Evolutionary conservation across 2,113 vertebrate genomes (phyloP).

Genomic region (Aplodontia rufa): DNA sequence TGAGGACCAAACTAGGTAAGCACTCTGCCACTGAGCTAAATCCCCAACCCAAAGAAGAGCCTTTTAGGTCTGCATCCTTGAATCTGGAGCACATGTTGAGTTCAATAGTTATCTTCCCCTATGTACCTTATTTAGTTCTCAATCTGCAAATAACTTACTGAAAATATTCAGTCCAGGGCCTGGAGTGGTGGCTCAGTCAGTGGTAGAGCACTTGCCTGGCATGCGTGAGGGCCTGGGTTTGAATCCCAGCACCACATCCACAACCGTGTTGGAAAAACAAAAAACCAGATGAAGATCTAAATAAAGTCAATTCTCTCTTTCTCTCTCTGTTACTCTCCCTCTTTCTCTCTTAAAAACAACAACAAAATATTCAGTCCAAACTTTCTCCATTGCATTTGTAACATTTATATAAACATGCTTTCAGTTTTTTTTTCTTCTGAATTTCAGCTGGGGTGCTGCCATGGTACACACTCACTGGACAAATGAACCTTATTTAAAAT

Average conservation of each 20-base stretch:
- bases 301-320: no score
- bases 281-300: no score
- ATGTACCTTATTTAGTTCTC: neutral
- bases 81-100: neutral
- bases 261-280: no score
- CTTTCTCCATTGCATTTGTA: slow-evolving; percentile 7
- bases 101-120: neutral
- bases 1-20: no score
- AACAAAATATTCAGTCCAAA: neutral
- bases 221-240: no score
- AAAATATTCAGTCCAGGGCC: neutral
- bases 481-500: slow-evolving; percentile 25
- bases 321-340: no score
- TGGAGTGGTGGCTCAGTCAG: no score
- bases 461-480: neutral
- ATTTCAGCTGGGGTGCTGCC: neutral
- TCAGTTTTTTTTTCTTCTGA: neutral
- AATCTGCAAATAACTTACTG: neutral
- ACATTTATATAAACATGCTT: neutral
- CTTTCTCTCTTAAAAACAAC: no score
- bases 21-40: no score
- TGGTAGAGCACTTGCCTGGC: no score
- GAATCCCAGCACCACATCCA: no score
- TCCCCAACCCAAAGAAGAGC: no score
- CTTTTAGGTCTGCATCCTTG: neutral